Percentiles rank a stretch among this genome's conserved stretches.
phyloP scores from a whole-genome alignment of 2,113 vertebrate species.

The Asarcornis scutulata region DNA sequence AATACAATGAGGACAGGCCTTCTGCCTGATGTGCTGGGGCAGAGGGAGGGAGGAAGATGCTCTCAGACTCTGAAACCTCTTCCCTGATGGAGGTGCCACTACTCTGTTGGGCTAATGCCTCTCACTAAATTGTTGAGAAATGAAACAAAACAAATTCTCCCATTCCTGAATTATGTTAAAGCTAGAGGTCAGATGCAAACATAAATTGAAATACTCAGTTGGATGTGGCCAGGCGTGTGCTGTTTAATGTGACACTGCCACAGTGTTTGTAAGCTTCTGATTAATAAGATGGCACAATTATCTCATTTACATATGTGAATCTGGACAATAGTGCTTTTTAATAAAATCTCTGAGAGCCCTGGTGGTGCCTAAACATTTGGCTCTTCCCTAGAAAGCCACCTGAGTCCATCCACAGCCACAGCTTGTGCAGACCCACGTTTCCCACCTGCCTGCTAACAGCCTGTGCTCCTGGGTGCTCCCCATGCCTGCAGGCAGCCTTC shows the following conservation, averaged over 20 bases:
- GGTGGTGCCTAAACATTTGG: not conserved
- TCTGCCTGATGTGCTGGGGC: not conserved
- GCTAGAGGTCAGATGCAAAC: not conserved
- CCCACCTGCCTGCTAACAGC: accelerated
- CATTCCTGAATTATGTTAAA: not conserved
- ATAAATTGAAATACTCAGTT: not conserved
- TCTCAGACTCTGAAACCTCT: not conserved
- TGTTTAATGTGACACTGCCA: not conserved
- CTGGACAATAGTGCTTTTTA: not conserved
- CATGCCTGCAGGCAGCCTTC: not conserved
- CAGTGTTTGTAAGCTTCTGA: not conserved
- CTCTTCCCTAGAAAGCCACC: not conserved
- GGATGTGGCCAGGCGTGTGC: not conserved
- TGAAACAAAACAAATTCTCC: not conserved
- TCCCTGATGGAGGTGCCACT: not conserved
- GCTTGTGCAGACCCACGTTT: accelerated
- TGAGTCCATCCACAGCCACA: not conserved
- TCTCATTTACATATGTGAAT: not conserved
- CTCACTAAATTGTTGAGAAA: not conserved
- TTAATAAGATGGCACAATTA: not conserved
- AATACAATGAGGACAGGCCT: not conserved
- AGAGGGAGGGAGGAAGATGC: too few species aligned
- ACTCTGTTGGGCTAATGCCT: not conserved
- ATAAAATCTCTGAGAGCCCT: not conserved
- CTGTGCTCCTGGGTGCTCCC: accelerated